These are phyloP conservation scores for Nomada lathburiana DNA, from an alignment of 2,888 invertebrate genomes.

Conservation along the genomic window DNA sequence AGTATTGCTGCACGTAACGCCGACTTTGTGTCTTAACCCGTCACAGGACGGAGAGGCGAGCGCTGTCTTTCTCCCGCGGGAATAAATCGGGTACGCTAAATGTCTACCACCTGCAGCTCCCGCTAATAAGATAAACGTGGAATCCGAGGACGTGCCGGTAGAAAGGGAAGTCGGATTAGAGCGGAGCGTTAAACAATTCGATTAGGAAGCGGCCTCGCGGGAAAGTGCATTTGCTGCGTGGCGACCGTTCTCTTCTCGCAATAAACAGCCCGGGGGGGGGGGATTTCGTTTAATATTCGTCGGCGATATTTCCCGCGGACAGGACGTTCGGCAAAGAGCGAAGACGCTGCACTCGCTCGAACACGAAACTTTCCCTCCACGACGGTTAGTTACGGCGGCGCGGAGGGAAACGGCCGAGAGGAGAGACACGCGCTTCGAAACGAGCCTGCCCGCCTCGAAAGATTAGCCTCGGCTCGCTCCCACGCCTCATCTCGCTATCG, in stretches of 20 bases:
- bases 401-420: conserved; percentile 33
- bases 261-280: conserved; percentile 42
- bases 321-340: conserved; percentile 19
- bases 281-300: conserved; percentile 58
- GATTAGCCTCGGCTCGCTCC: conserved; percentile 76
- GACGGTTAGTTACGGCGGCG: conserved; percentile 47
- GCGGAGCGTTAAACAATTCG: conserved; percentile 10
- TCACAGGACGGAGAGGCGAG: background rate
- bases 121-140: conserved; percentile 3
- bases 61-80: background rate
- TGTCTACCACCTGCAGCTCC: conserved; percentile 26
- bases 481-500: conserved; percentile 77
- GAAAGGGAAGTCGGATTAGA: background rate
- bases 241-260: conserved; percentile 45
- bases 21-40: background rate
- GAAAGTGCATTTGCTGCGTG: conserved; percentile 52
- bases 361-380: conserved; percentile 72
- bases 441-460: conserved; percentile 64
- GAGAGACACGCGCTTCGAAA: conserved; percentile 69
- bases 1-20: too few species aligned
- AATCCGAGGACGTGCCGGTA: background rate
- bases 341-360: conserved; percentile 28
- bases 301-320: conserved; percentile 38
- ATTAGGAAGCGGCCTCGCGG: conserved; percentile 26
- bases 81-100: background rate